Base-by-base conservation (phyloP, 2,888 invertebrate species). In the Ametastegia equiseti region DNA sequence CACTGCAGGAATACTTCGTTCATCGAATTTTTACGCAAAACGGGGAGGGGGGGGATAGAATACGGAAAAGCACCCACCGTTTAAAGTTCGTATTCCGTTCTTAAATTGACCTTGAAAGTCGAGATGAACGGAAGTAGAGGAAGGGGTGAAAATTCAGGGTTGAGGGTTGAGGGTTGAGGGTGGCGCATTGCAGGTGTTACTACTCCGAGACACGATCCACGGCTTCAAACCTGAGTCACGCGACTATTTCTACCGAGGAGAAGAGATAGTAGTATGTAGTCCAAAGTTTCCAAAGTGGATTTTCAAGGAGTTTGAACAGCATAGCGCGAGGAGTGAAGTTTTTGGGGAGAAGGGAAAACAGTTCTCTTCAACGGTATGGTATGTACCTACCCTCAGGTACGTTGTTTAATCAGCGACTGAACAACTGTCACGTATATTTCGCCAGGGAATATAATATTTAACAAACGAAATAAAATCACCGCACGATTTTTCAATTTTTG, bases 131-230 rank as follows among this genome's bases (percentile, higher is more conserved):
- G 11, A 75, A 39, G n/a, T n/a, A n/a, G n/a, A 9, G 50, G 75
- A 54, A 33, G 75, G 54, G 33, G 54, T 11, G 19, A 42, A 45
- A 75, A 75, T 50, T 54, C 27, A 75, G 54, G 73, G 73, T 50
- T 47, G 47, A 75, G 75, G 47, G 71, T 71, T 47, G 47, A 71
- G 71, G 73, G 73, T 75, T 54, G 50, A 75, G 75, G 75, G 75
- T 75, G 75, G 75, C 75, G 75, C 75, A 75, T 75, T 75, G 75
- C 75, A 75, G 75, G 75, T 75, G 75, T 75, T 75, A 75, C 75
- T 45, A 75, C 54, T 75, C 50, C 13, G 54, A 75, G 54, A 75
- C 50, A 75, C 75, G 50, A 71, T 30, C 27, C 71, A 42, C 71
- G 15, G 42, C 50, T 36, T 33, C 75, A 33, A 54, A 54, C 75